Percentiles rank a stretch among this genome's conserved stretches.
These are phyloP conservation scores for Pseudomyrmex gracilis DNA, from an alignment of 1,140 invertebrate species.

Conservation along the genomic window DNA sequence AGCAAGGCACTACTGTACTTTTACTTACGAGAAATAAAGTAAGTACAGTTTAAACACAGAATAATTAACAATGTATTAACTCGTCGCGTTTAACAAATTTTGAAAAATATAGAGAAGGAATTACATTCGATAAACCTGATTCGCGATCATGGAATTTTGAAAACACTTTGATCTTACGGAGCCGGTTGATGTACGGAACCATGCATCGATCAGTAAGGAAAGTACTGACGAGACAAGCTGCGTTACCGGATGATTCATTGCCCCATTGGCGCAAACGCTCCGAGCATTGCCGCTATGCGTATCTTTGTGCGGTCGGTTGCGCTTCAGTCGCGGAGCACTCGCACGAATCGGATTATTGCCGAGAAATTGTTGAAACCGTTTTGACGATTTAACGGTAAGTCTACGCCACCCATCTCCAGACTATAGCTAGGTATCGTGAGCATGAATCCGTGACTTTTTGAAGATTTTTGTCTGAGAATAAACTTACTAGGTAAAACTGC, in stretches of 20 bases:
- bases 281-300: conserved; percentile 24
- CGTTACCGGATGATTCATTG: conserved; percentile 75
- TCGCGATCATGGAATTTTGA: no score
- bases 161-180: conserved; percentile 68
- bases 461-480: no score
- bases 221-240: conserved; percentile 74
- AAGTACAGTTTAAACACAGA: no score
- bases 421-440: neutral
- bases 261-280: conserved; percentile 56
- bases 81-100: no score
- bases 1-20: no score
- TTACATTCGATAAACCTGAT: no score
- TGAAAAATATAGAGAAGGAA: no score
- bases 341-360: conserved; percentile 64
- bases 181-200: conserved; percentile 44
- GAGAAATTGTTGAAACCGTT: conserved; percentile 68
- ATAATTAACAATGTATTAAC: no score
- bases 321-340: conserved; percentile 23
- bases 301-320: neutral
- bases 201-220: conserved; percentile 66
- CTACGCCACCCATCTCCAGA: neutral
- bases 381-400: conserved; percentile 70
- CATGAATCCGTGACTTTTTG: no score
- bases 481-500: no score
- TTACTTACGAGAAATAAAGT: no score